Evolutionary conservation across 2,888 invertebrate species (phyloP).

Genomic region (Sphinx pinastri): DNA sequence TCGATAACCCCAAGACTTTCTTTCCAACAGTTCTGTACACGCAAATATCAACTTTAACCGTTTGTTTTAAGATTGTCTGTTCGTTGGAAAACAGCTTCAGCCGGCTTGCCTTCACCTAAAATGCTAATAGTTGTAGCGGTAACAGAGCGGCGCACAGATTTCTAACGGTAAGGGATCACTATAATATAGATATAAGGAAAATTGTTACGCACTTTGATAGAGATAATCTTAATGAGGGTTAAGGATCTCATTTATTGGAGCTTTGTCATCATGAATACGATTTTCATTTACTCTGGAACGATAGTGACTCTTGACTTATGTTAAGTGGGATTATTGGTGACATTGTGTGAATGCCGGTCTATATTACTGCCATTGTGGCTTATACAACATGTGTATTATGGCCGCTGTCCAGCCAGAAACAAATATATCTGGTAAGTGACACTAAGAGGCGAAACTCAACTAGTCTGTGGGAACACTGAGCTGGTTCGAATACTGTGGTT

Average conservation of each 20-base stretch:
- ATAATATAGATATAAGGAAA: constrained; percentile 20
- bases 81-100: constrained; percentile 34
- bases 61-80: constrained; percentile 20
- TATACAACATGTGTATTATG: too few relatives aligned
- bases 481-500: too few relatives aligned
- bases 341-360: too few relatives aligned
- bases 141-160: constrained; percentile 48
- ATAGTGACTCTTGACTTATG: too few relatives aligned
- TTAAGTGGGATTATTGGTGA: too few relatives aligned
- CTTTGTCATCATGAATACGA: background rate
- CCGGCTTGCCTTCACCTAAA: constrained; percentile 78
- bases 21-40: constrained; percentile 1
- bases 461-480: too few relatives aligned
- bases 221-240: background rate
- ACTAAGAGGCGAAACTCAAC: too few relatives aligned
- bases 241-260: background rate
- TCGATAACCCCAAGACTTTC: constrained; percentile 25
- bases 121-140: constrained; percentile 65
- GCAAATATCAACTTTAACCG: constrained; percentile 4
- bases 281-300: too few relatives aligned
- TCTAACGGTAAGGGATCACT: constrained; percentile 65
- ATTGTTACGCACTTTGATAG: background rate
- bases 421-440: too few relatives aligned
- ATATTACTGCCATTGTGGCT: too few relatives aligned
- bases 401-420: too few relatives aligned